Base-by-base conservation (phyloP, 2,797 vertebrate genomes). In the Arnoldichthys spilopterus region DNA sequence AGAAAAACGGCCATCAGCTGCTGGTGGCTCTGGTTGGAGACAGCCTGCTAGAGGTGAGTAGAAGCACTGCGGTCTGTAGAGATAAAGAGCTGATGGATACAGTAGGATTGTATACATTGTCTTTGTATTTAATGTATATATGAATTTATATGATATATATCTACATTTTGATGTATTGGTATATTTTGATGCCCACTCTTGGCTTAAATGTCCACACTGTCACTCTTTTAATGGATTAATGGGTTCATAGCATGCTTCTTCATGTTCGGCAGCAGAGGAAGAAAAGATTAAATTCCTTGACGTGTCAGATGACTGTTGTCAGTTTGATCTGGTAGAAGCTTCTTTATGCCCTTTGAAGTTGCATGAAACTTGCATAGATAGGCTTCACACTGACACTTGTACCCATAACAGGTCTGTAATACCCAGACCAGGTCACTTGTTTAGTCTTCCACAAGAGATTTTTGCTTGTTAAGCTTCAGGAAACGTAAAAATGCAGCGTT, bases 21-120 rank as follows among this genome's bases (percentile, higher is more conserved):
- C 87, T 99, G 15, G 97, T 99, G 22, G 93, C 96, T 0, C 94
- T 99, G 12, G 97, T 99, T 82, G 98, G 98, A 51, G 98, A 99
- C 53, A 99, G 98, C 82, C 91, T 99, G 81, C 93, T 99, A 0
- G 98, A 99, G 96, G 98, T 99, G 91, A 1, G 4, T 4, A 0
- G 6, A 0, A 12, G 37, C 8, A 11, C 6, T 30, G 20, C 22
- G 18, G 5, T 61, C 26, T 8, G 2, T 30, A 34, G 26, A 62
- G 28, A 1, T 18, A 15, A 16, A 34, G 4, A 32, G 18, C 30
- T 1, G 24, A 37, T 37, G 3, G 8, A 54, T n/a, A n/a, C n/a
- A n/a, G n/a, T n/a, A n/a, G n/a, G n/a, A n/a, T n/a, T n/a, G n/a
- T n/a, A n/a, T n/a, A n/a, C n/a, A n/a, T n/a, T n/a, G n/a, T n/a